These are phyloP conservation scores for Araneus ventricosus DNA, from an alignment of 1,140 invertebrate genomes.

Conservation along the genomic window DNA sequence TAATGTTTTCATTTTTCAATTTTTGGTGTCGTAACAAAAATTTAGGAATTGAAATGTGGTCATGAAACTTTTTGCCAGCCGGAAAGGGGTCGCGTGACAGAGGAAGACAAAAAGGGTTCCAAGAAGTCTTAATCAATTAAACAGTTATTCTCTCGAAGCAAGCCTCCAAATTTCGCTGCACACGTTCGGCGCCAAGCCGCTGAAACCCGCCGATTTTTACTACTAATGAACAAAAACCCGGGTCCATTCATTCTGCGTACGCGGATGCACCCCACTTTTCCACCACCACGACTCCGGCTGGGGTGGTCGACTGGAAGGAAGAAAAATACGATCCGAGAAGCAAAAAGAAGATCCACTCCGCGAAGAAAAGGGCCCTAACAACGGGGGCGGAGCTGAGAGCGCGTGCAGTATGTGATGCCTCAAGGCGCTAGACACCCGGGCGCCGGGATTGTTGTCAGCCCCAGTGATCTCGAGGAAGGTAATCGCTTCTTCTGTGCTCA, in stretches of 20 bases:
- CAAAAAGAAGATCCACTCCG: neutral
- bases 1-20: no score
- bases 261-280: conserved; percentile 37
- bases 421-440: conserved; percentile 66
- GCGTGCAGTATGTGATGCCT: conserved; percentile 65
- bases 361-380: conserved; percentile 46
- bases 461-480: conserved; percentile 19
- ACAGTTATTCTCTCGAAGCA: neutral
- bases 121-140: neutral
- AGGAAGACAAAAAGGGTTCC: no score
- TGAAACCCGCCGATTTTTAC: conserved; percentile 15
- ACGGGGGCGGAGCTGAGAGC: conserved; percentile 66
- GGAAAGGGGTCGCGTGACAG: no score
- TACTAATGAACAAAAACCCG: conserved; percentile 24
- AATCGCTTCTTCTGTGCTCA: conserved; percentile 33
- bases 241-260: conserved; percentile 29
- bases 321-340: conserved; percentile 27
- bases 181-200: neutral
- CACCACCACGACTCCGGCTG: conserved; percentile 3
- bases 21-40: no score
- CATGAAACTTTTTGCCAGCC: no score
- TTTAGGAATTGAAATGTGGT: no score
- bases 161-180: neutral
- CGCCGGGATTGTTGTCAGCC: conserved; percentile 45
- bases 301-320: conserved; percentile 51